Conservation (phyloP, 2,797 vertebrate species). For the Coregonus suidteri region DNA sequence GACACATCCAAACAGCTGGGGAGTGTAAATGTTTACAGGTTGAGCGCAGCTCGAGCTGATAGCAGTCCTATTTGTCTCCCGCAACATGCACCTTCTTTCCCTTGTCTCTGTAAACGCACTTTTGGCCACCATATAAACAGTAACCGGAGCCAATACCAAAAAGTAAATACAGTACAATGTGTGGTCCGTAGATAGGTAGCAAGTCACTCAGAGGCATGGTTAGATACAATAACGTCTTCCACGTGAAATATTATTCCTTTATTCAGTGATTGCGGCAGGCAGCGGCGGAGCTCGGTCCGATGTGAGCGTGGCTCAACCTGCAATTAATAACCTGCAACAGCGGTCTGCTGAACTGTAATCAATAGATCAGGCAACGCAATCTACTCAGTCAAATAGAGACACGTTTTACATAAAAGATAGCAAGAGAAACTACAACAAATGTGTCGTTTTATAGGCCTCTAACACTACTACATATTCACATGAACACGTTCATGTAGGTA, state of each 20-base stretch:
- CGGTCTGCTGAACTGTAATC: slow-evolving; percentile 54
- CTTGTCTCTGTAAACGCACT: background rate
- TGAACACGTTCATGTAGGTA: too few species aligned
- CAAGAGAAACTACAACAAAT: background rate
- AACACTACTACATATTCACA: background rate
- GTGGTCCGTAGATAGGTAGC: too few species aligned
- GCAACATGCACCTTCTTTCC: background rate
- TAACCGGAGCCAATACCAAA: background rate
- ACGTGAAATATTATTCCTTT: background rate
- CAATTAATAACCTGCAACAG: slow-evolving; percentile 53
- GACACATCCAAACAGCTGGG: slow-evolving; percentile 11
- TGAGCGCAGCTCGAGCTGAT: background rate
- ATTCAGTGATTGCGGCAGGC: background rate
- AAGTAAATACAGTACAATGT: too few species aligned
- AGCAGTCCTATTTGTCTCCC: background rate
- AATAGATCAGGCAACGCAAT: slow-evolving; percentile 44
- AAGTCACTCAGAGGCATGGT: background rate
- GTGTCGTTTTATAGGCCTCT: background rate
- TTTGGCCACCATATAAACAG: background rate
- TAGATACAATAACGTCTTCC: background rate
- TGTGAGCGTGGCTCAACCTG: slow-evolving; percentile 3
- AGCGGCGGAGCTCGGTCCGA: background rate
- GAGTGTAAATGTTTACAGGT: slow-evolving; percentile 1
- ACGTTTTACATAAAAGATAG: background rate
- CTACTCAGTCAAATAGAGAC: slow-evolving; percentile 16